A percentile compares a stretch with the other conserved stretches of the same genome.
These are phyloP conservation scores for Rhabdomys dilectus DNA, from an alignment of 2,113 vertebrate species.

Conservation along the genomic window DNA sequence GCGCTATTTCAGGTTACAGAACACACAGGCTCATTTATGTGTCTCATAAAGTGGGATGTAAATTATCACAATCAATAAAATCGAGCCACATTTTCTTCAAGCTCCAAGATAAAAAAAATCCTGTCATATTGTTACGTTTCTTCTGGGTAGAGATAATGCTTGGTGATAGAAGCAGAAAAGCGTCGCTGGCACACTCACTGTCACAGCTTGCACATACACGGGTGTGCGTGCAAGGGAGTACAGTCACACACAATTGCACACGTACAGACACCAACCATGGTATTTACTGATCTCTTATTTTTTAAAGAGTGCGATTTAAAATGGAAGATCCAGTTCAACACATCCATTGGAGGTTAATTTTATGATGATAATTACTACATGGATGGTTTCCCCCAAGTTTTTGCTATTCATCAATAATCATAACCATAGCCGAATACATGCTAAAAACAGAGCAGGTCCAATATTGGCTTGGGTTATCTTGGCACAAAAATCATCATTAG, in stretches of 20 bases:
- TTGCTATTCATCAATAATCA: not conserved
- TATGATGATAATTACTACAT: not conserved
- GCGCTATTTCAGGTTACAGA: not conserved
- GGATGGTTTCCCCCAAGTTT: not conserved
- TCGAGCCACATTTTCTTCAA: conserved; percentile 22
- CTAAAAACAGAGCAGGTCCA: not conserved
- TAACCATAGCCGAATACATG: not conserved
- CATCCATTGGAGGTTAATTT: not conserved
- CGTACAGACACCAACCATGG: too few species aligned
- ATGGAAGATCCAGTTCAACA: not conserved
- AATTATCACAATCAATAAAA: not conserved
- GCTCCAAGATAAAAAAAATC: conserved; percentile 40
- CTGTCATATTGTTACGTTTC: not conserved
- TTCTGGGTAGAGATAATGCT: conserved; percentile 2
- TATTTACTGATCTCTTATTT: not conserved
- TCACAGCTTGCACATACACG: not conserved
- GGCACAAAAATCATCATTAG: not conserved
- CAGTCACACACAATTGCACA: not conserved
- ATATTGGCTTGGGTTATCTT: not conserved
- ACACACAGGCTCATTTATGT: not conserved
- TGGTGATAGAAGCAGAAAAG: not conserved
- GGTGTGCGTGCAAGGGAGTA: too few species aligned
- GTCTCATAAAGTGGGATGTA: not conserved
- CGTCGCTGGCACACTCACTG: not conserved
- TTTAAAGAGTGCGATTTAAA: conserved; percentile 10